A percentile compares a stretch with the other conserved stretches of the same genome.
Conservation (phyloP, 2,113 vertebrate species). For the Melospiza georgiana region DNA sequence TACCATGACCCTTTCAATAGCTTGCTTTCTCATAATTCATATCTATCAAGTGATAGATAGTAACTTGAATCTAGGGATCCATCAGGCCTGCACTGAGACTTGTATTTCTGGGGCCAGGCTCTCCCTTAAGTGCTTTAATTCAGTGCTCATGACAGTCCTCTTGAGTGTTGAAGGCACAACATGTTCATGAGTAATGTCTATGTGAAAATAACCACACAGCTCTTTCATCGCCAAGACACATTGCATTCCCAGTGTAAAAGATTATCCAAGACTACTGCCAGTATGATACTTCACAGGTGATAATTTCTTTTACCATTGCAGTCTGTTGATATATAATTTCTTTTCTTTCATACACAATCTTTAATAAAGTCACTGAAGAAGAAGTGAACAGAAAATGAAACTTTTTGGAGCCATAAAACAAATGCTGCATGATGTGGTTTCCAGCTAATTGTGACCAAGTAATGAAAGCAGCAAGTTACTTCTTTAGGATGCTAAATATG, state of each 20-base stretch:
- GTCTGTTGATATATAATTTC: background rate
- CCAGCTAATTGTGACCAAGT: background rate
- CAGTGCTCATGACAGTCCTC: background rate
- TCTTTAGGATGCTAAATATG: background rate
- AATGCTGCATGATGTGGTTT: background rate
- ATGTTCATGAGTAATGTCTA: background rate
- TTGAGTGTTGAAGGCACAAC: background rate
- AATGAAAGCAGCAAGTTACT: background rate
- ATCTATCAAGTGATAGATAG: background rate
- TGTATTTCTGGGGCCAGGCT: background rate
- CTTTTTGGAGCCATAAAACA: background rate
- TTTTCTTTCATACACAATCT: background rate
- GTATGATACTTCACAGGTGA: background rate
- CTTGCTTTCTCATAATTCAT: background rate
- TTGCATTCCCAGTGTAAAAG: background rate
- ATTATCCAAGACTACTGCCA: background rate
- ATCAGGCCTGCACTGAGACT: background rate
- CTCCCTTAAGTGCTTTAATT: constrained; percentile 24
- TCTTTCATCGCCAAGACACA: background rate
- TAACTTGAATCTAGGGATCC: background rate
- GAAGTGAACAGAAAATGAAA: background rate
- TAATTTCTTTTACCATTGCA: background rate
- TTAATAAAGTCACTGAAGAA: background rate
- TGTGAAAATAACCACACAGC: background rate
- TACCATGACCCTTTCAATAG: background rate